Base-by-base conservation (phyloP, 2,113 vertebrate genomes). In the Stomatorhinus ivindoensis region DNA sequence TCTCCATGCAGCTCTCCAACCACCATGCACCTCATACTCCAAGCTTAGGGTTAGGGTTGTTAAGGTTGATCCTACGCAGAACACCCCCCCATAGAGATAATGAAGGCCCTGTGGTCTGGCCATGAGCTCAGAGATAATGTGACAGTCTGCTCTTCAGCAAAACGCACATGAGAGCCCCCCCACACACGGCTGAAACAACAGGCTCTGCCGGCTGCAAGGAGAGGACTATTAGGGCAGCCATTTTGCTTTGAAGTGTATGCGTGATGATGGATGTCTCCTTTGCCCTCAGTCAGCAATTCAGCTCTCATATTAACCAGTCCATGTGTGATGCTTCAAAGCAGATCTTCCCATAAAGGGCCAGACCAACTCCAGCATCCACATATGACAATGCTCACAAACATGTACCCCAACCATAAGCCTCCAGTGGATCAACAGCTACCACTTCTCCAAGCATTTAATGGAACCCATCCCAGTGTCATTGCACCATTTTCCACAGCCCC, bases 321-420 rank as follows among this genome's bases (percentile, higher is more conserved):
- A 93, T 88, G 92, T 91, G 92, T 91, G 90, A 88, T 91, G 88
- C 90, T 88, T 53, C 84, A 84, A 85, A 42, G 91, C 92, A 94
- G 92, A 94, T 93, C 92, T 95, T 95, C 94, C 93, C 93, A 94
- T 92, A 92, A 91, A 27, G 44, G 53, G 10, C 17, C 3, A 50
- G 90, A 86, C 35, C 80, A 46, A 8, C 42, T 82, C 42, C 76
- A 44, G 35, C 27, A 42, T 21, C 42, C 76, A 42, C 35, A 44
- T 44, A 21, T 82, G 76, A 44, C 17, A 9, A 44, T 44, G 76
- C n/a, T 69, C 61, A 44, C 13, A 82, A 15, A 82, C 39, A 19
- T 8, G 61, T 69, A 27, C 27, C 27, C 27, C 61, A 69, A 69
- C 9, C 61, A 31, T 31, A 13, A 69, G 9, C 61, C n/a, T 65